Evolutionary conservation across 2,888 invertebrate genomes (phyloP).

Genomic region (Lottia scabra): DNA sequence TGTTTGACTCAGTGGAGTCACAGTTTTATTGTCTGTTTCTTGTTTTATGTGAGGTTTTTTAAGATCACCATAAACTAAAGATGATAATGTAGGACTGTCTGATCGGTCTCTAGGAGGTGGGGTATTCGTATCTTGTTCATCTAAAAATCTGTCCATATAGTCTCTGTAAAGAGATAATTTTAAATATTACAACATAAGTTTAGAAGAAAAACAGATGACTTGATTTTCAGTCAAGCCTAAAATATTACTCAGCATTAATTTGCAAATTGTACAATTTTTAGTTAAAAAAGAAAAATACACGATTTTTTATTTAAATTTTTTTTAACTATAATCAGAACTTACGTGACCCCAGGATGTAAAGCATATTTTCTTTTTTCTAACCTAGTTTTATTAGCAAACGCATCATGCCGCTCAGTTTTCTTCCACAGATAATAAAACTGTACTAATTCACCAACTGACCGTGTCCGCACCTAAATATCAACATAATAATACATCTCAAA

Average conservation of each 20-base stretch:
- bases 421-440: conserved; percentile 96
- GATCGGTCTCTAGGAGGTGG: conserved; percentile 71
- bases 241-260: too few species aligned
- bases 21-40: conserved; percentile 37
- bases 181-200: background rate
- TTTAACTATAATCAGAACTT: conserved; percentile 53
- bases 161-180: conserved; percentile 73
- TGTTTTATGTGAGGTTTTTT: conserved; percentile 66
- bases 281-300: too few species aligned
- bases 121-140: conserved; percentile 75
- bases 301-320: too few species aligned
- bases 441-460: conserved; percentile 95
- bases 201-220: too few species aligned
- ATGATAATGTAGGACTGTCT: conserved; percentile 79
- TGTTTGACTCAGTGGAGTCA: conserved; percentile 6
- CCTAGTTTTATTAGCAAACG: conserved; percentile 83
- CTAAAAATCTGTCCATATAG: conserved; percentile 90
- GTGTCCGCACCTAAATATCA: conserved; percentile 80
- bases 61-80: conserved; percentile 70
- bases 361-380: conserved; percentile 93
- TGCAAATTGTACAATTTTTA: too few species aligned
- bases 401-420: conserved; percentile 96
- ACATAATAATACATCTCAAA: too few species aligned
- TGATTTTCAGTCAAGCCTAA: too few species aligned
- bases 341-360: conserved; percentile 90